These are phyloP conservation scores for Gorsachius magnificus DNA, from an alignment of 2,797 vertebrate genomes.

Conservation along the genomic window DNA sequence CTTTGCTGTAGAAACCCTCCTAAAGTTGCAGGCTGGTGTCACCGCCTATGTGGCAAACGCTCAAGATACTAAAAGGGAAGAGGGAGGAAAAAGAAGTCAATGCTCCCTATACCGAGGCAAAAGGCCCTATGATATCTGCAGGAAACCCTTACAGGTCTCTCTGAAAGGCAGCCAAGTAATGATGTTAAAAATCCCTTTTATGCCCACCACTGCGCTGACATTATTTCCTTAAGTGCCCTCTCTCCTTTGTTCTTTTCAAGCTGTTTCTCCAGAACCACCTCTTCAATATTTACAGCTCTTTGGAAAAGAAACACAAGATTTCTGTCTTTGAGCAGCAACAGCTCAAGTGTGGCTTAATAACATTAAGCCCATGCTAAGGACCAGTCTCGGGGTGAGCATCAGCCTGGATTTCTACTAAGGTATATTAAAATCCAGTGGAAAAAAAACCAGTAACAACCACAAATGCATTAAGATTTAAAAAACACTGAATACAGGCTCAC, in stretches of 20 bases:
- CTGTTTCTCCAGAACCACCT: background rate
- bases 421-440: background rate
- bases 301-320: background rate
- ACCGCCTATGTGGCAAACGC: background rate
- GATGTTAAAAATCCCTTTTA: background rate
- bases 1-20: background rate
- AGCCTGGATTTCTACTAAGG: background rate
- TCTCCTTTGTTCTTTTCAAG: background rate
- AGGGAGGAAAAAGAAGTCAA: background rate
- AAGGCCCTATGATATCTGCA: background rate
- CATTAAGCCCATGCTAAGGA: background rate
- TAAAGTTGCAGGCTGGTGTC: background rate
- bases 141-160: background rate
- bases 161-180: background rate
- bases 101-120: background rate
- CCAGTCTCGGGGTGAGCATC: background rate
- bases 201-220: background rate
- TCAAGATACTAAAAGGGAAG: background rate
- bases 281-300: conserved; percentile 23
- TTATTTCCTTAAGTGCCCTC: background rate
- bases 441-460: background rate
- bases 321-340: background rate
- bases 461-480: background rate
- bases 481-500: background rate
- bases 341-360: background rate